Conservation (phyloP, 2,797 vertebrate genomes). For the Sitta carolinensis region DNA sequence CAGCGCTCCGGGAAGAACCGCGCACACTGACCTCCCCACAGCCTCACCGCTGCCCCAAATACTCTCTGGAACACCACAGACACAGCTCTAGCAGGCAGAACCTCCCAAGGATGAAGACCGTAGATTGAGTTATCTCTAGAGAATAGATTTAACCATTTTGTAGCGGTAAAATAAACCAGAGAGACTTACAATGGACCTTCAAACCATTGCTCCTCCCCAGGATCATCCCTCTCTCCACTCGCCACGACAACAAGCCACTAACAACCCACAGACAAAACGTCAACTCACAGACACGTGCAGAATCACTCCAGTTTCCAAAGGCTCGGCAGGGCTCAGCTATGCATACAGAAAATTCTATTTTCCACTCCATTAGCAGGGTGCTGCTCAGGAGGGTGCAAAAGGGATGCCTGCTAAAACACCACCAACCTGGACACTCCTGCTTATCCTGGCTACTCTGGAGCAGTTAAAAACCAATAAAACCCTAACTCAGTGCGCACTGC, state of each 20-base stretch:
- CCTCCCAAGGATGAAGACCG: background rate
- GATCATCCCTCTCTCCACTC: background rate
- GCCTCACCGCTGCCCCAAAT: background rate
- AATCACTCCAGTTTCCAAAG: background rate
- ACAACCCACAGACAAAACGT: background rate
- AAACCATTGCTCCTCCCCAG: background rate
- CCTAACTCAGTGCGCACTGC: background rate
- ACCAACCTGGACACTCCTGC: background rate
- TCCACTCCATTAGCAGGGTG: background rate
- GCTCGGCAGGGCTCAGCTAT: background rate
- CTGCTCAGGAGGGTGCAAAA: background rate
- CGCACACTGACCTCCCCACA: background rate
- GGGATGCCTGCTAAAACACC: background rate
- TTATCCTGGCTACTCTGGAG: background rate
- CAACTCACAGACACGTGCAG: background rate
- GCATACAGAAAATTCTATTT: background rate
- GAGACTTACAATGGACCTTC: background rate
- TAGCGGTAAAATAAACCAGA: background rate
- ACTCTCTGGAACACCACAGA: background rate
- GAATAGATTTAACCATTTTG: background rate
- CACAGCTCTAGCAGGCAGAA: background rate
- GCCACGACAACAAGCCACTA: background rate
- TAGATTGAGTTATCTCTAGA: background rate
- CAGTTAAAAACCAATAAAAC: background rate
- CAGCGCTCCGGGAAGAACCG: accelerated